A percentile compares a stretch with the other conserved stretches of the same genome.
Conservation (phyloP, 2,888 invertebrate species). For the Acanthococcus lagerstroemiae region DNA sequence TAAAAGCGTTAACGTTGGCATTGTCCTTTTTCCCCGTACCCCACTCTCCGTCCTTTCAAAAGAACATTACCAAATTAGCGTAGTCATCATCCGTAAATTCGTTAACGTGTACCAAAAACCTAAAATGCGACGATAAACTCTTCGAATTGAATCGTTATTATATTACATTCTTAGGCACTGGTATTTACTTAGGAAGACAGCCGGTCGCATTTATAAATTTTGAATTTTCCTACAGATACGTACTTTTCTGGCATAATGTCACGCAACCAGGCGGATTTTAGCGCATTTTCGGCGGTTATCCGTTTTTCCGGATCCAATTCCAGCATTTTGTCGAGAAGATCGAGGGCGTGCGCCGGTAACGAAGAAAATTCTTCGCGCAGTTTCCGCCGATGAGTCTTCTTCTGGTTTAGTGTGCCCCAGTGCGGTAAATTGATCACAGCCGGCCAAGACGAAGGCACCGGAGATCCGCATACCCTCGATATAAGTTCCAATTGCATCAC, state of each 20-base stretch:
- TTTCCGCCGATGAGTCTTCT: conserved; percentile 76
- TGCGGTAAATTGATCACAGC: conserved; percentile 84
- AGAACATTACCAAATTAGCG: too few relatives aligned
- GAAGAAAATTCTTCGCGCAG: conserved; percentile 88
- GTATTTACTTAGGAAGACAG: too few relatives aligned
- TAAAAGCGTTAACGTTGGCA: too few relatives aligned
- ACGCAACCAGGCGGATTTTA: conserved; percentile 85
- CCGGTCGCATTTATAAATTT: background rate
- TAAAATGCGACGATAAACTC: too few relatives aligned
- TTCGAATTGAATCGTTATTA: too few relatives aligned
- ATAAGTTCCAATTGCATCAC: conserved; percentile 90
- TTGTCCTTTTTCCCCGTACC: too few relatives aligned
- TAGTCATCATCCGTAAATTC: too few relatives aligned
- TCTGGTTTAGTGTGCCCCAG: conserved; percentile 84
- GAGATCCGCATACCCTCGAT: conserved; percentile 87
- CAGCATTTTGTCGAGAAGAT: conserved; percentile 89
- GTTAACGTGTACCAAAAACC: too few relatives aligned
- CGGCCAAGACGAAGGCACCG: conserved; percentile 94
- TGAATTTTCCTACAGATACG: conserved; percentile 42
- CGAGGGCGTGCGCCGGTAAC: conserved; percentile 79
- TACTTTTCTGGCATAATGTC: conserved; percentile 82
- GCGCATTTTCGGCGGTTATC: conserved; percentile 87
- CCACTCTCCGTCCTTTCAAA: too few relatives aligned
- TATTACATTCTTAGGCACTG: too few relatives aligned
- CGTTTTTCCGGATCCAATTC: conserved; percentile 89